Conservation (phyloP, 1,140 invertebrate species). For the Harpegnathos saltator region DNA sequence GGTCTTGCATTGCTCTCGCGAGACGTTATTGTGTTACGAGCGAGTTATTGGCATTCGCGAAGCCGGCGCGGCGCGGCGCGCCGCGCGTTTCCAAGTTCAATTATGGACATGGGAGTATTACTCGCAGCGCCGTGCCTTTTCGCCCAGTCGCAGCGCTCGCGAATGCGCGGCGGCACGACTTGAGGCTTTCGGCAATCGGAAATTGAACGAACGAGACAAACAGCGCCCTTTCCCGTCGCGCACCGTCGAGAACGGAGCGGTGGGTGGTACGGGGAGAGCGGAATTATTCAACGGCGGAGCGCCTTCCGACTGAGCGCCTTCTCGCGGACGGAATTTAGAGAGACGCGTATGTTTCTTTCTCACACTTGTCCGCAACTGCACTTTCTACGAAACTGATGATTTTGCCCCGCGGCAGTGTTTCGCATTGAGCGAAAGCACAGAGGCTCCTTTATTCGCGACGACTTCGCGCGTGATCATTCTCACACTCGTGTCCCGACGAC, state of each 20-base stretch:
- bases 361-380: not conserved
- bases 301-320: too few species aligned
- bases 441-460: slow-evolving; percentile 45
- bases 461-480: slow-evolving; percentile 51
- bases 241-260: too few species aligned
- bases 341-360: not conserved
- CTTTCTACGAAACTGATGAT: slow-evolving; percentile 3
- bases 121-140: not conserved
- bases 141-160: too few species aligned
- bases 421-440: slow-evolving; percentile 28
- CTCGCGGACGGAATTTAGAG: not conserved
- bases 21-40: slow-evolving; percentile 30
- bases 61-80: not conserved
- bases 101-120: not conserved
- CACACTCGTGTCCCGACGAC: slow-evolving; percentile 44
- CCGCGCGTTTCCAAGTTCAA: not conserved
- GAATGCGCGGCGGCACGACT: too few species aligned
- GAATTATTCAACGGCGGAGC: too few species aligned
- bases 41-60: slow-evolving; percentile 37
- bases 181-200: too few species aligned
- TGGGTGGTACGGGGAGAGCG: too few species aligned
- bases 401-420: not conserved
- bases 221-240: too few species aligned
- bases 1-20: slow-evolving; percentile 49
- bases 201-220: not conserved